These are phyloP conservation scores for Andrena marginata DNA, from an alignment of 2,888 invertebrate genomes.

Conservation along the genomic window DNA sequence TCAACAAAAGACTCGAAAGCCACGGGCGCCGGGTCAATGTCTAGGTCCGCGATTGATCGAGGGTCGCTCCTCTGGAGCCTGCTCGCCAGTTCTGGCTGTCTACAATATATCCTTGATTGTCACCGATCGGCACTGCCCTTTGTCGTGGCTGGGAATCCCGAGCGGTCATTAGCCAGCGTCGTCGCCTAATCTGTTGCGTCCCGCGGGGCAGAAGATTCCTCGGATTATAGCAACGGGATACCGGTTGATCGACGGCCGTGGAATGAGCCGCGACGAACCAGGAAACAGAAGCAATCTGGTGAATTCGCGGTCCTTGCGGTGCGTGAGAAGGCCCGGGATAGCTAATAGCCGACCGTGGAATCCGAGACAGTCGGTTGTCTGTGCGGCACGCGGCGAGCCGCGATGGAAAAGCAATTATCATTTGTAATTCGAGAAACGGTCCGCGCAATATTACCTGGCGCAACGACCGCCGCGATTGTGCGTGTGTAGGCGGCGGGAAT, in stretches of 20 bases:
- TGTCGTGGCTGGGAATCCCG: conserved; percentile 33
- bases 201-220: conserved; percentile 55
- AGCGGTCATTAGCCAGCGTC: conserved; percentile 50
- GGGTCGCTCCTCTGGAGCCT: neutral
- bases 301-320: conserved; percentile 75
- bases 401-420: conserved; percentile 59
- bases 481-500: conserved; percentile 37
- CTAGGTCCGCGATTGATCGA: conserved; percentile 11
- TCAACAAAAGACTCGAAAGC: conserved; percentile 1
- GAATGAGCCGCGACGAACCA: conserved; percentile 66
- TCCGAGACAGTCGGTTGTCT: conserved; percentile 61
- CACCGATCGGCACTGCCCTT: conserved; percentile 19
- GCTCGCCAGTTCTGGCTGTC: conserved; percentile 6
- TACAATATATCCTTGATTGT: conserved; percentile 23
- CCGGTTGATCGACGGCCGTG: conserved; percentile 64
- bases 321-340: conserved; percentile 70
- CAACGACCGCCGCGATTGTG: conserved; percentile 11
- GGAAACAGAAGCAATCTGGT: conserved; percentile 72
- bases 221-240: conserved; percentile 68
- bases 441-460: conserved; percentile 39
- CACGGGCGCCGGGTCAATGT: conserved; percentile 17
- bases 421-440: conserved; percentile 53
- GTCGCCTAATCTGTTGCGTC: conserved; percentile 59
- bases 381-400: conserved; percentile 16
- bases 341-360: conserved; percentile 68